Evolutionary conservation across 2,888 invertebrate genomes (phyloP), one percentile per base, ranked within the genome.

Genomic region (Sinodicranocentrus sp.): DNA sequence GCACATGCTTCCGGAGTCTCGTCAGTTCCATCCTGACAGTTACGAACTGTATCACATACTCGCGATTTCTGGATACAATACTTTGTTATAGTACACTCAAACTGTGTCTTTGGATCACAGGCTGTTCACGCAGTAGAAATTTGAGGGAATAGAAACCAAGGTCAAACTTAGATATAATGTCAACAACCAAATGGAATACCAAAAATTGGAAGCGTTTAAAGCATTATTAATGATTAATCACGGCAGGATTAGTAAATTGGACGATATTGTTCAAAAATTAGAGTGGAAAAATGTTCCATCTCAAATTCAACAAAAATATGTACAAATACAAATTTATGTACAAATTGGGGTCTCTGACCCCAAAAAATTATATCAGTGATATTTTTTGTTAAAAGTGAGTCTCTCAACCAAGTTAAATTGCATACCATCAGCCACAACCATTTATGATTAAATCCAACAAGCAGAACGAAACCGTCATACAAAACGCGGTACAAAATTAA

Each of bases 1-100:
- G 79, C 68, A 57, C 84, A 84, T 63, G 78, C 73, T 44, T 76
- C 71, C 33, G 59, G 78, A 33, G 54, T 70, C 33, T 85, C 85
- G 54, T 85, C 85, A 15, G 54, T 52, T 28, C 63, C 75, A 63
- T 82, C 82, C 25, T 73, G 59, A 39, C 85, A 85, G 65, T 85
- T 72, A 17, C 43, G 39, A 33, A 78, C 15, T 19, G 28, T 57
- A 59, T 85, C 61, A 54, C 85, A 85, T 26, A 75, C 75, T 28
- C 17, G 75, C 28, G 13, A 26, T 59, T 70, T 73, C 13, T 28
- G 33, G 21, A 85, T 82, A 28, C 85, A 85, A 57, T 54, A 73
- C 44, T 82, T 82, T 59, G 76, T 82, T 13, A 33, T 26, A 6
- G 21, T 23, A 65, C 85, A 85, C 19, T 1, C 19, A 82, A 82